Conservation (phyloP, 92 coral and sea anemone species). For the Epizoanthus fatuus region DNA sequence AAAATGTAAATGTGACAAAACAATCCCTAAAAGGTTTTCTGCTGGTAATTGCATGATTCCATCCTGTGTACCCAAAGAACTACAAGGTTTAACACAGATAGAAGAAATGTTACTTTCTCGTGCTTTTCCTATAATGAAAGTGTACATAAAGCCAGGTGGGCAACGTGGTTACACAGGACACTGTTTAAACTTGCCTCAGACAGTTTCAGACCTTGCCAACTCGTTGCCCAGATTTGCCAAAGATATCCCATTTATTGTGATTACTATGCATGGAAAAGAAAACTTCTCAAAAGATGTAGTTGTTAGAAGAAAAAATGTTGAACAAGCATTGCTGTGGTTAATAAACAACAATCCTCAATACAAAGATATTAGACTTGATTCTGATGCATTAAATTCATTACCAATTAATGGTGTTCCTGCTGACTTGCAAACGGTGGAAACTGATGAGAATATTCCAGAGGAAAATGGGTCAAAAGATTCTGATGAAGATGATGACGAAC, state of each 20-base stretch:
- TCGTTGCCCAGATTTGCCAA: conserved; percentile 49
- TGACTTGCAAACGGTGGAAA: conserved; percentile 37
- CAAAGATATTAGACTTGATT: conserved; percentile 3
- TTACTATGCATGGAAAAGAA: conserved; percentile 65
- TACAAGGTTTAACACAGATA: conserved; percentile 43
- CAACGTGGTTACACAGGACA: background rate
- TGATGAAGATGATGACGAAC: conserved; percentile 12
- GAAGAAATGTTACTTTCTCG: background rate
- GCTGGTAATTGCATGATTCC: conserved; percentile 45
- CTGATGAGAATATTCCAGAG: conserved; percentile 16
- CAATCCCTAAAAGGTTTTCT: conserved; percentile 37
- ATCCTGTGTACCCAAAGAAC: conserved; percentile 40
- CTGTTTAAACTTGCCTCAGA: conserved; percentile 58
- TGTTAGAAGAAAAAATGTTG: conserved; percentile 49
- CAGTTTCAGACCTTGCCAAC: conserved; percentile 45
- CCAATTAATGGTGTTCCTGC: conserved; percentile 51
- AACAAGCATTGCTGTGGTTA: conserved; percentile 47
- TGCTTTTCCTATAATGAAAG: too few species aligned
- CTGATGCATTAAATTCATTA: conserved; percentile 34
- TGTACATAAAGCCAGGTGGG: too few species aligned
- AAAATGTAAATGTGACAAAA: conserved; percentile 48
- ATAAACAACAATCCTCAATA: conserved; percentile 40
- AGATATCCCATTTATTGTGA: conserved; percentile 41
- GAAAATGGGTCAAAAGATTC: background rate
- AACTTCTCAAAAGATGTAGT: conserved; percentile 58